Conservation (phyloP, 2,888 invertebrate genomes). For the Lasioglossum leucozonium region DNA sequence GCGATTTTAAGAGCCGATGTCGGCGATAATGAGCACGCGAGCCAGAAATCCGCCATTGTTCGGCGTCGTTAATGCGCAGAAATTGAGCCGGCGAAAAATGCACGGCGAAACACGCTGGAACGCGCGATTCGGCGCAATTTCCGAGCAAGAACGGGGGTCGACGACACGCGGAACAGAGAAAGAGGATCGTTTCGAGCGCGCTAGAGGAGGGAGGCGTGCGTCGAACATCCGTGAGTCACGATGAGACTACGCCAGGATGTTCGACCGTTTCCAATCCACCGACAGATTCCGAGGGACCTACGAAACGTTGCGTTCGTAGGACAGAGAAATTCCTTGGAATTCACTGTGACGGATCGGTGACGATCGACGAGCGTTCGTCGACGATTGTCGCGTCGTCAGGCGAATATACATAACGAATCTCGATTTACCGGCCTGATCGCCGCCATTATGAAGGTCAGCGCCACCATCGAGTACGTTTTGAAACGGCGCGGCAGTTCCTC, state of each 20-base stretch:
- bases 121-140: constrained; percentile 81
- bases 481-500: constrained; percentile 67
- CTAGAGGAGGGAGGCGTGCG: constrained; percentile 59
- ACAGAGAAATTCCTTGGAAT: neutral
- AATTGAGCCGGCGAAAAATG: constrained; percentile 54
- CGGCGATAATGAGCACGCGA: neutral
- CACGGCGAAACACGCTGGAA: constrained; percentile 67
- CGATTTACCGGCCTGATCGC: constrained; percentile 49
- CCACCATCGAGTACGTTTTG: constrained; percentile 56
- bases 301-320: no score
- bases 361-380: neutral
- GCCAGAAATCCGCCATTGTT: constrained; percentile 36
- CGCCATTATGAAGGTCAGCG: constrained; percentile 70
- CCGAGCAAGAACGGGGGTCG: constrained; percentile 77
- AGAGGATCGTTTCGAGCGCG: constrained; percentile 73
- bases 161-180: constrained; percentile 76
- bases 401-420: constrained; percentile 37
- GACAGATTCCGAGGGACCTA: neutral
- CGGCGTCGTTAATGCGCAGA: constrained; percentile 50
- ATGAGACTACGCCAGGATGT: constrained; percentile 70
- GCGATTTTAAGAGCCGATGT: constrained; percentile 27
- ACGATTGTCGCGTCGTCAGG: neutral
- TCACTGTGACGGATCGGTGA: no score
- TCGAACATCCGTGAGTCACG: constrained; percentile 78
- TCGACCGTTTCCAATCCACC: constrained; percentile 43